Evolutionary conservation across 2,888 invertebrate genomes (phyloP).

Genomic region (Caenorhabditis doughertyi): DNA sequence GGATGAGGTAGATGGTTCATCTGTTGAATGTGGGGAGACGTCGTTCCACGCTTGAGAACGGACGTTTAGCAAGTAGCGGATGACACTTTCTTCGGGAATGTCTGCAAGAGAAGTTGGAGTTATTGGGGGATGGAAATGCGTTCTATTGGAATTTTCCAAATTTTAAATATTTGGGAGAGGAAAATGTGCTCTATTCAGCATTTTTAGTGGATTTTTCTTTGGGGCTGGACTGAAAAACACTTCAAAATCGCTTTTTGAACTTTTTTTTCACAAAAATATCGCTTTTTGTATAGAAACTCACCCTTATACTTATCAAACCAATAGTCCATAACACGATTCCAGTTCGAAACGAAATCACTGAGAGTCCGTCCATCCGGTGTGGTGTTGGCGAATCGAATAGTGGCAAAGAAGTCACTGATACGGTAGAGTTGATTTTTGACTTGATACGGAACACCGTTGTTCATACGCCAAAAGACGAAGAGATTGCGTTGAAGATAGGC

Average conservation of each 20-base stretch:
- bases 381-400: not conserved
- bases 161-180: too few species aligned
- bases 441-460: not conserved
- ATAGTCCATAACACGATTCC: conserved; percentile 7
- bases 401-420: conserved; percentile 10
- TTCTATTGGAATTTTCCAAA: too few species aligned
- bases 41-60: not conserved
- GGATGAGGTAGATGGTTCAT: not conserved
- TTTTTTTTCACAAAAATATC: too few species aligned
- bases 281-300: not conserved
- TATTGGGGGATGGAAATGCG: too few species aligned
- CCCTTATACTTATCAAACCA: not conserved
- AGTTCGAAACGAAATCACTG: not conserved
- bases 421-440: not conserved
- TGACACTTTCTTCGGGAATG: not conserved
- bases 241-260: too few species aligned
- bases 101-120: not conserved
- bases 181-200: too few species aligned
- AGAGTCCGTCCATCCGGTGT: not conserved
- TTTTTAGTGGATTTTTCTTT: not conserved
- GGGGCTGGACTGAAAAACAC: too few species aligned
- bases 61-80: not conserved
- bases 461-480: not conserved
- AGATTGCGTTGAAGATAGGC: not conserved
- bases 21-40: not conserved